Percentiles rank a stretch among this genome's conserved stretches.
Evolutionary conservation across 2,888 invertebrate species (phyloP).

Genomic region (Salticus scenicus): DNA sequence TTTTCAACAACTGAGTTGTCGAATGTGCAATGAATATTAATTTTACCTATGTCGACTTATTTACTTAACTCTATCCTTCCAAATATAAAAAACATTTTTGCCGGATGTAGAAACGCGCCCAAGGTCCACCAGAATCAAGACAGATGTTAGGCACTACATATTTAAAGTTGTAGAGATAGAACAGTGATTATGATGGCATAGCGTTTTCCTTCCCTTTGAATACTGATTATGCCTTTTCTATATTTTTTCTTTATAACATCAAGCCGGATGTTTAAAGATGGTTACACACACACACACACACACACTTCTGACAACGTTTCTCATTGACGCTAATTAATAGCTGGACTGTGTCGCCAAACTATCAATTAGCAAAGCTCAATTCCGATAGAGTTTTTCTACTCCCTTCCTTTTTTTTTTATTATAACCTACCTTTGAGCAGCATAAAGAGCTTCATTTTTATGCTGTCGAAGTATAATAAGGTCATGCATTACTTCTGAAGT

Average conservation of each 20-base stretch:
- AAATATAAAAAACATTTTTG: neutral
- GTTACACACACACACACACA: neutral
- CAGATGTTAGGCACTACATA: constrained; percentile 5
- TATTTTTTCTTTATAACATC: neutral
- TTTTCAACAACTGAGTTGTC: neutral
- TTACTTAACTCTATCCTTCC: neutral
- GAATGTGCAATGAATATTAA: neutral
- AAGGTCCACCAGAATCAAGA: constrained; percentile 4
- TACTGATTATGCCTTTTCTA: constrained; percentile 4
- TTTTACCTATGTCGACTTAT: neutral
- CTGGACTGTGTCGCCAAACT: neutral
- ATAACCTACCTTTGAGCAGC: neutral
- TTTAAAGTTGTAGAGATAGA: neutral
- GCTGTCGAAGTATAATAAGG: neutral
- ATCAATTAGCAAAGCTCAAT: neutral
- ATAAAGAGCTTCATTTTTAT: neutral
- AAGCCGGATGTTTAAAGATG: constrained; percentile 2
- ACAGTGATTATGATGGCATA: neutral
- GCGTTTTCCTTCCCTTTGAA: constrained; percentile 9
- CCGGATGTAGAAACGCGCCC: neutral
- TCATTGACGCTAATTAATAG: neutral
- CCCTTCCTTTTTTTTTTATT: neutral
- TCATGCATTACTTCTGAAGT: neutral
- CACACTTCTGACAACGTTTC: neutral
- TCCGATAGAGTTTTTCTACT: no score